These are phyloP conservation scores for Sebastes umbrosus DNA, from an alignment of 2,797 vertebrate genomes.

Conservation along the genomic window DNA sequence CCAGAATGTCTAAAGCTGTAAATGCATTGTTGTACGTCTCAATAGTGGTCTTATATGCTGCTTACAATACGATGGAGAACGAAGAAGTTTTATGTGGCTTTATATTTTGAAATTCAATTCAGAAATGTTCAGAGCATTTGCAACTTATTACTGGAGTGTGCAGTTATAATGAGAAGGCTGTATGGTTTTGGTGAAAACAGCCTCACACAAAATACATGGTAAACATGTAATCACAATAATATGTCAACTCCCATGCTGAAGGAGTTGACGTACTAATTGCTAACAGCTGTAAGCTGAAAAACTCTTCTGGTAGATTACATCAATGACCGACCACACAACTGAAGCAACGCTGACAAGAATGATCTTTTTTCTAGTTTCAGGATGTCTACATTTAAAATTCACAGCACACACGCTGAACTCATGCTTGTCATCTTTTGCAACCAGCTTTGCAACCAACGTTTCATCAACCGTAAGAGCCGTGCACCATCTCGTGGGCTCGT, in stretches of 20 bases:
- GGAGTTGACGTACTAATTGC: conserved; percentile 54
- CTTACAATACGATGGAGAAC: neutral
- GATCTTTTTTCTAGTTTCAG: neutral
- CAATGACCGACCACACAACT: conserved; percentile 1
- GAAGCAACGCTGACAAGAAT: neutral
- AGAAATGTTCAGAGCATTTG: conserved; percentile 13
- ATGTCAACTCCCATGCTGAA: conserved; percentile 49
- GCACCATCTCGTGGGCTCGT: neutral
- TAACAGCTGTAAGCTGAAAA: conserved; percentile 39
- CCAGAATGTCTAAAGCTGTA: neutral
- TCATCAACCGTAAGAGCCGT: neutral
- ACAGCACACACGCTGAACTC: neutral
- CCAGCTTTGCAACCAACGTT: conserved; percentile 10
- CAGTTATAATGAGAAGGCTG: conserved; percentile 33
- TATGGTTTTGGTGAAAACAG: conserved; percentile 30
- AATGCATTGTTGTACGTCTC: neutral
- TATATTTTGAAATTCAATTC: neutral
- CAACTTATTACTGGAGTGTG: neutral
- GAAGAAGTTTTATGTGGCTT: neutral
- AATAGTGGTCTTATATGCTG: neutral
- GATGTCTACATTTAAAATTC: neutral
- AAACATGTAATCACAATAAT: conserved; percentile 67
- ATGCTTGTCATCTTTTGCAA: conserved; percentile 3
- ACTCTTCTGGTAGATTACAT: conserved; percentile 1
- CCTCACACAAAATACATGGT: conserved; percentile 43